Percentiles rank a stretch among this genome's conserved stretches.
These are phyloP conservation scores for Umimayanthus chanpuru DNA, from an alignment of 92 coral and sea anemone genomes.

Conservation along the genomic window DNA sequence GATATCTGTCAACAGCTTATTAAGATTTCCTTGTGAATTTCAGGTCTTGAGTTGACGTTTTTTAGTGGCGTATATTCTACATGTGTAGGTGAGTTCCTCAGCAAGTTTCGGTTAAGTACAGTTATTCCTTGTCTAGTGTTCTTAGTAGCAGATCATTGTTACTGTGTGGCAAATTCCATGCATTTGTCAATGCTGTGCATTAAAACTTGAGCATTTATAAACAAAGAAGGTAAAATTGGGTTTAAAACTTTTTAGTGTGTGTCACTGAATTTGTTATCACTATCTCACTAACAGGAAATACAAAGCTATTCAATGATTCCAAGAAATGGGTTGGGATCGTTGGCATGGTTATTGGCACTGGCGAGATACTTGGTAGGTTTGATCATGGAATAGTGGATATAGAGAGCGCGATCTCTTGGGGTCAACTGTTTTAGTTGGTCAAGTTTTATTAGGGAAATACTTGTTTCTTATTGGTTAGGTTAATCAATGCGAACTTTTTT, in stretches of 20 bases:
- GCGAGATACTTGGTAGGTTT: slow-evolving; percentile 85
- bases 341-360: slow-evolving; percentile 92
- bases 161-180: neutral
- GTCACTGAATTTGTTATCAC: neutral
- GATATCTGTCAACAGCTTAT: neutral
- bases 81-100: slow-evolving; percentile 70
- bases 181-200: neutral
- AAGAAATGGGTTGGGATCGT: slow-evolving; percentile 84
- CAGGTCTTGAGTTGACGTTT: slow-evolving; percentile 92
- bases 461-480: too few species aligned
- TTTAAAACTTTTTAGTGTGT: neutral
- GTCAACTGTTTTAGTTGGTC: neutral
- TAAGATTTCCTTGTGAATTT: neutral
- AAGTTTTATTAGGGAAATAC: too few species aligned
- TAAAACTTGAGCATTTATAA: neutral
- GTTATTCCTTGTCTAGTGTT: too few species aligned
- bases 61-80: slow-evolving; percentile 96
- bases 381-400: neutral
- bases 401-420: too few species aligned
- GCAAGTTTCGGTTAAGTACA: neutral
- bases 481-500: too few species aligned
- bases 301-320: slow-evolving; percentile 57
- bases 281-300: slow-evolving; percentile 63
- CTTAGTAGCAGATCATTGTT: neutral
- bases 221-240: neutral